Conservation (phyloP, 2,113 vertebrate species). For the Sciurus niger region DNA sequence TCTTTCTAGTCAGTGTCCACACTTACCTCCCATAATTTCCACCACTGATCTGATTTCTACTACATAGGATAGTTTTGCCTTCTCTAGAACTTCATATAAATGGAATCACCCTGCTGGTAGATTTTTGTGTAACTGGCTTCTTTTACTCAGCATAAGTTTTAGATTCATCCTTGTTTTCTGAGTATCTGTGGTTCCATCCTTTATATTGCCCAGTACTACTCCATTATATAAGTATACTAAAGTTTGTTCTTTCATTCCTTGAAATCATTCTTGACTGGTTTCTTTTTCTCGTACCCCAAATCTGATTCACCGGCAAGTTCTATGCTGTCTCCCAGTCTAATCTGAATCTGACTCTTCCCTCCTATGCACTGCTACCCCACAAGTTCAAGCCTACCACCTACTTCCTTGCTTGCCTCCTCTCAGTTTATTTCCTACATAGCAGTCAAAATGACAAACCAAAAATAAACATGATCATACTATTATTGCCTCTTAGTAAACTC, state of each 20-base stretch:
- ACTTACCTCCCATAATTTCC: no score
- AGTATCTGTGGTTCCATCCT: background rate
- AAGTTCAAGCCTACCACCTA: background rate
- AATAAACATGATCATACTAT: background rate
- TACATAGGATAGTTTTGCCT: background rate
- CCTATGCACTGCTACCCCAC: background rate
- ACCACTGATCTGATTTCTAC: background rate
- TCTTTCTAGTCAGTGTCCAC: background rate
- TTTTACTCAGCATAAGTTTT: background rate
- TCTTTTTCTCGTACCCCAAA: background rate
- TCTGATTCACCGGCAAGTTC: background rate
- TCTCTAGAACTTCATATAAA: background rate
- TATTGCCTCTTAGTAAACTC: background rate
- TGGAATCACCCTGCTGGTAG: background rate
- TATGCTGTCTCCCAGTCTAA: background rate
- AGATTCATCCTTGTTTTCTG: background rate
- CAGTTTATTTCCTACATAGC: background rate
- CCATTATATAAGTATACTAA: background rate
- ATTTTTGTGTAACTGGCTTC: background rate
- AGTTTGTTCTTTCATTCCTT: background rate
- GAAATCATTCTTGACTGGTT: background rate
- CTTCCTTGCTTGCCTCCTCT: background rate
- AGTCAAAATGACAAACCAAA: background rate
- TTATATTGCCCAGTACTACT: background rate
- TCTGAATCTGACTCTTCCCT: background rate